phyloP scores from a whole-genome alignment of 1,140 invertebrate species.

The Caerostris extrusa region DNA sequence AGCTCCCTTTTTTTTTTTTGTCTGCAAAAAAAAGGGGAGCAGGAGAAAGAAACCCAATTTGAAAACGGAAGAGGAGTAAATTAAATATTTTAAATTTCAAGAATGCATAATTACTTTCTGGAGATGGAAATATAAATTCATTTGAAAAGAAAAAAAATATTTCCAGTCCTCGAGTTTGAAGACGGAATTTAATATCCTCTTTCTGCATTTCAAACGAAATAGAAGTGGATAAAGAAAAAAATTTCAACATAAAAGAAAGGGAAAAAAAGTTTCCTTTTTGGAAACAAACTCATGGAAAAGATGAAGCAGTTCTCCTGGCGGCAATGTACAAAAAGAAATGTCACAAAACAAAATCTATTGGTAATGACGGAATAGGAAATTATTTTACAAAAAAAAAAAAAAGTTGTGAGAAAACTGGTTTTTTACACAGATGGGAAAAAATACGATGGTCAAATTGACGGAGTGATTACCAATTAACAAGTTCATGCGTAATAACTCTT shows the following conservation, averaged over 20 bases:
- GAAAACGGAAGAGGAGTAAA: background rate
- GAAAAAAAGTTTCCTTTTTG: background rate
- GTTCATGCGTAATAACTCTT: too few species aligned
- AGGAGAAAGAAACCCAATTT: background rate
- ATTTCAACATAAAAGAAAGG: background rate
- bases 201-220: background rate
- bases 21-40: too few species aligned
- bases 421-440: too few species aligned
- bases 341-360: background rate
- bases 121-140: slow-evolving; percentile 21
- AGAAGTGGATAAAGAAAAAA: background rate
- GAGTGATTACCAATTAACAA: too few species aligned
- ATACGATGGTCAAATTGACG: too few species aligned
- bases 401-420: too few species aligned
- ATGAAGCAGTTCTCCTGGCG: background rate
- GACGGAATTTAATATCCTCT: background rate
- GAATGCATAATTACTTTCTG: slow-evolving; percentile 46
- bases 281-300: background rate
- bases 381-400: too few species aligned
- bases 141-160: background rate
- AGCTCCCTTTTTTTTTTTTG: too few species aligned
- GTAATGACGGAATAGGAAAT: too few species aligned
- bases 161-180: background rate
- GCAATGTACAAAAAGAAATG: background rate
- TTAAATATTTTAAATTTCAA: slow-evolving; percentile 24